These are phyloP conservation scores for Callospermophilus lateralis DNA, from an alignment of 2,113 vertebrate genomes.

Conservation along the genomic window DNA sequence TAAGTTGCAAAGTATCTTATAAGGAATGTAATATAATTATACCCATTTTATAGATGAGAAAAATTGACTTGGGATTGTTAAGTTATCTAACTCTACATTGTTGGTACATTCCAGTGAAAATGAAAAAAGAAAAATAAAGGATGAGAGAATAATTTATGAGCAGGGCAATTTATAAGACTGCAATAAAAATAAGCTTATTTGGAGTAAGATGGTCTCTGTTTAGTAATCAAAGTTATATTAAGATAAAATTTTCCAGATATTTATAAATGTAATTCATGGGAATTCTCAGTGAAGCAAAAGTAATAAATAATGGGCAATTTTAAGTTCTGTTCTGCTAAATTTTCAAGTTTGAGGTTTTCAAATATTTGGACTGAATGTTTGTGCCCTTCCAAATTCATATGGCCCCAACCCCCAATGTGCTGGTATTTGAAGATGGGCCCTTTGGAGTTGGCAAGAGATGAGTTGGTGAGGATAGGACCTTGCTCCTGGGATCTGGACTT, in stretches of 20 bases:
- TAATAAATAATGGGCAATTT: not conserved
- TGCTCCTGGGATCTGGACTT: not conserved
- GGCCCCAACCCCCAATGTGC: not conserved
- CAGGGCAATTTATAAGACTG: not conserved
- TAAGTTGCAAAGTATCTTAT: not conserved
- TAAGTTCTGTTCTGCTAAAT: not conserved
- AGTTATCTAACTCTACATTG: not conserved
- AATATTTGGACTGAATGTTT: not conserved
- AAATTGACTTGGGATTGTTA: not conserved
- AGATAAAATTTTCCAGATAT: not conserved
- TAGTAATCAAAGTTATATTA: not conserved
- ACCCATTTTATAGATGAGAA: not conserved
- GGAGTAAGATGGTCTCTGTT: not conserved
- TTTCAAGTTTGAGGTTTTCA: not conserved
- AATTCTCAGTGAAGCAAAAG: not conserved
- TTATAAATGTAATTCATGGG: not conserved
- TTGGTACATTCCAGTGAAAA: not conserved
- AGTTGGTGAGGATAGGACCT: not conserved
- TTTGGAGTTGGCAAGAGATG: not conserved
- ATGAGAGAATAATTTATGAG: not conserved
- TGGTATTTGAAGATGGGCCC: not conserved
- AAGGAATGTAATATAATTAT: not conserved
- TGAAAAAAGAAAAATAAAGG: not conserved
- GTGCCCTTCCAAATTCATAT: not conserved
- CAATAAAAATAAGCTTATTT: not conserved